Conservation (phyloP, 1,140 invertebrate genomes). For the Temnothorax curvispinosus region DNA sequence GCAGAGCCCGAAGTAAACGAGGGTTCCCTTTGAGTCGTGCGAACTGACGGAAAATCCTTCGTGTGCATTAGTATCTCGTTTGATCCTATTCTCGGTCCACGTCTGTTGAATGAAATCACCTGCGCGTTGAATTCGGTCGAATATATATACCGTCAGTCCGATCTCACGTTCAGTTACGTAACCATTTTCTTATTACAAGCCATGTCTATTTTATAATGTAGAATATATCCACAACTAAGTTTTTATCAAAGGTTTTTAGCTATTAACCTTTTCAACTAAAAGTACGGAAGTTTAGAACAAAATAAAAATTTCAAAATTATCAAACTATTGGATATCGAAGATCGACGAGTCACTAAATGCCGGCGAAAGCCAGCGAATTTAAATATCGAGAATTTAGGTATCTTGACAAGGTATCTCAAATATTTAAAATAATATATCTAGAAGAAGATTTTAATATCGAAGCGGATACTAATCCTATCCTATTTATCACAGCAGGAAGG, state of each 20-base stretch:
- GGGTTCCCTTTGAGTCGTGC: slow-evolving; percentile 8
- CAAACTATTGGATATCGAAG: neutral
- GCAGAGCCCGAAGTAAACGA: neutral
- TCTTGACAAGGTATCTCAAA: neutral
- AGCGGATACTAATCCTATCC: neutral
- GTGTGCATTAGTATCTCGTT: slow-evolving; percentile 38
- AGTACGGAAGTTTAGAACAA: neutral
- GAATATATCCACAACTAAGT: neutral
- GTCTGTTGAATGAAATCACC: slow-evolving; percentile 23
- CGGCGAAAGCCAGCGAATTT: neutral
- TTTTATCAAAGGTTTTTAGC: neutral
- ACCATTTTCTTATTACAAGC: neutral
- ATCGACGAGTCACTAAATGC: neutral
- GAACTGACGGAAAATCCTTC: slow-evolving; percentile 20
- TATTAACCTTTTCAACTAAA: neutral
- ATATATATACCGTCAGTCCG: neutral
- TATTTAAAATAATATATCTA: neutral
- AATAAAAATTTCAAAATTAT: neutral
- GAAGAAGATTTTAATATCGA: neutral
- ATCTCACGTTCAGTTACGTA: neutral
- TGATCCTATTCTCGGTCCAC: slow-evolving; percentile 5
- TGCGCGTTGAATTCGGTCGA: neutral
- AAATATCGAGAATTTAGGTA: neutral
- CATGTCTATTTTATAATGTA: neutral
- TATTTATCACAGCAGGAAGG: neutral